phyloP scores from a whole-genome alignment of 1,140 invertebrate genomes.

The Sarcophaga peregrina region DNA sequence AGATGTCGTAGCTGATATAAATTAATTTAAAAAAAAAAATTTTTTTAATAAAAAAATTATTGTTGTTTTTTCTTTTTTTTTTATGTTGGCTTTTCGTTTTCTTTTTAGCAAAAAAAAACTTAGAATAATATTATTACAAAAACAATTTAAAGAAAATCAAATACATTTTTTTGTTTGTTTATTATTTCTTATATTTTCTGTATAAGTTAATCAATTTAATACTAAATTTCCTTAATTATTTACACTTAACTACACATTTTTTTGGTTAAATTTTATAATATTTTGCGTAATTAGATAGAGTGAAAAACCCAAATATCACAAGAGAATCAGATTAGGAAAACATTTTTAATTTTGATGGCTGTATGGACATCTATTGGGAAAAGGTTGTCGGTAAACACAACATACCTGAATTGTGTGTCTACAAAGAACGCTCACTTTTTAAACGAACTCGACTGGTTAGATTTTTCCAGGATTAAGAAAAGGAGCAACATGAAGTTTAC shows the following conservation, averaged over 20 bases:
- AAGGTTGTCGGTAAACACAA: too few relatives aligned
- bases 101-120: constrained; percentile 24
- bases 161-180: constrained; percentile 22
- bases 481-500: too few relatives aligned
- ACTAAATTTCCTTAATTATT: constrained; percentile 45
- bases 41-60: not conserved
- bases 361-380: too few relatives aligned
- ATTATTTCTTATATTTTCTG: too few relatives aligned
- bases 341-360: not conserved
- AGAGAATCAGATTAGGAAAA: not conserved
- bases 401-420: too few relatives aligned
- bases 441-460: too few relatives aligned
- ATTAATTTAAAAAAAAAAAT: constrained; percentile 50
- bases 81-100: too few relatives aligned
- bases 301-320: not conserved
- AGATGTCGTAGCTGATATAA: constrained; percentile 67
- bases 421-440: too few relatives aligned
- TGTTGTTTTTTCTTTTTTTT: not conserved
- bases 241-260: constrained; percentile 47
- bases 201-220: not conserved
- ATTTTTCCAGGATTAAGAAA: too few relatives aligned
- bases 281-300: too few relatives aligned
- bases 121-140: constrained; percentile 6
- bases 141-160: not conserved
- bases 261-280: too few relatives aligned